A percentile compares a stretch with the other conserved stretches of the same genome.
Conservation (phyloP, 2,888 invertebrate genomes). For the Agrypnus murinus region DNA sequence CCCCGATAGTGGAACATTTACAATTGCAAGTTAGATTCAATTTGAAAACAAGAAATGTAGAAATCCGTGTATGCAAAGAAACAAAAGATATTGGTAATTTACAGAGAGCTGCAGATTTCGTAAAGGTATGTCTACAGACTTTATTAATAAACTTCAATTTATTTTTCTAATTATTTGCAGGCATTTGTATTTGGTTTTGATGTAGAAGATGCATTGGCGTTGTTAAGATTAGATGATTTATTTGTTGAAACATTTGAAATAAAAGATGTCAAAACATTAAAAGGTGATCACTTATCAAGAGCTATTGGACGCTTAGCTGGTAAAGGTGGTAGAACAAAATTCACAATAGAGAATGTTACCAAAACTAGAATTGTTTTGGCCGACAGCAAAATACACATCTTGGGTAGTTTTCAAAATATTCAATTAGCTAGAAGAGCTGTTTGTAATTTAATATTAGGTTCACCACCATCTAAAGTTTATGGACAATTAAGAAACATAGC, state of each 20-base stretch:
- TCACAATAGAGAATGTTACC: slow-evolving; percentile 98
- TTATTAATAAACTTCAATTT: slow-evolving; percentile 1
- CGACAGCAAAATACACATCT: slow-evolving; percentile 95
- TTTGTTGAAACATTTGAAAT: slow-evolving; percentile 98
- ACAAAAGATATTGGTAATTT: slow-evolving; percentile 91
- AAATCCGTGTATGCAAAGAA: slow-evolving; percentile 82
- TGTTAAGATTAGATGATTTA: slow-evolving; percentile 95
- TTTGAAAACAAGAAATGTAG: slow-evolving; percentile 91
- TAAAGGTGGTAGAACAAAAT: slow-evolving; percentile 97
- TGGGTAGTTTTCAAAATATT: slow-evolving; percentile 98
- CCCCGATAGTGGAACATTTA: slow-evolving; percentile 96
- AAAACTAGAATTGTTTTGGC: slow-evolving; percentile 98
- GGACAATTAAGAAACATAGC: slow-evolving; percentile 94
- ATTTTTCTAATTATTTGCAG: slow-evolving; percentile 58
- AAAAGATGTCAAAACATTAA: slow-evolving; percentile 95
- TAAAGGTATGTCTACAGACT: slow-evolving; percentile 74
- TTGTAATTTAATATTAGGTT: slow-evolving; percentile 97
- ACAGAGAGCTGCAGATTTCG: slow-evolving; percentile 99
- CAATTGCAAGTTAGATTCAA: slow-evolving; percentile 96
- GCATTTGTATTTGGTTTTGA: slow-evolving; percentile 98
- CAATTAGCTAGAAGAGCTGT: slow-evolving; percentile 94
- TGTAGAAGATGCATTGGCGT: slow-evolving; percentile 95
- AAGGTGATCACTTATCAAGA: slow-evolving; percentile 95
- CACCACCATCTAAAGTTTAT: slow-evolving; percentile 98
- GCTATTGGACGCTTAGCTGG: slow-evolving; percentile 99